These are phyloP conservation scores for Pocillopora damicornis DNA, from an alignment of 64 coral and sea anemone genomes.

Conservation along the genomic window DNA sequence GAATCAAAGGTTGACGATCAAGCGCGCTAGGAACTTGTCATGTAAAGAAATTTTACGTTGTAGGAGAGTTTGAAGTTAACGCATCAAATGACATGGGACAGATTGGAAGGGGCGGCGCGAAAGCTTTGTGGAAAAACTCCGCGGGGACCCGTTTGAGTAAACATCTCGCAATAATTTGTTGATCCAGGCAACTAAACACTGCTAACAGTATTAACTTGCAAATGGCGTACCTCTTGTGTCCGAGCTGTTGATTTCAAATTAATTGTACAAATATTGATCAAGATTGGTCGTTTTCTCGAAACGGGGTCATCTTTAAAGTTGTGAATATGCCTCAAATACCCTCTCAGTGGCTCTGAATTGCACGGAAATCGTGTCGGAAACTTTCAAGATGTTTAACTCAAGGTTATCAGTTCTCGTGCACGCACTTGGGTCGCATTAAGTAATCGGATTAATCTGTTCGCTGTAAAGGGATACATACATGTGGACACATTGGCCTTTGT, in stretches of 20 bases:
- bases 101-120: conserved; percentile 69
- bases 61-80: conserved; percentile 7
- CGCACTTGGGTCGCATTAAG: not conserved
- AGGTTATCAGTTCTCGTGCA: conserved; percentile 9
- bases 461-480: conserved; percentile 31
- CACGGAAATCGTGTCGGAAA: conserved; percentile 36
- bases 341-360: not conserved
- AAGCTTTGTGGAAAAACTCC: conserved; percentile 56
- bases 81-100: conserved; percentile 74
- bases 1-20: not conserved
- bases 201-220: conserved; percentile 67
- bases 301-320: conserved; percentile 16
- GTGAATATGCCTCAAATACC: not conserved
- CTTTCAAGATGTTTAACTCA: conserved; percentile 40
- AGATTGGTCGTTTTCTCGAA: conserved; percentile 34
- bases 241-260: conserved; percentile 72
- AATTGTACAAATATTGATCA: conserved; percentile 93
- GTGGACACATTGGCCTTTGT: not conserved
- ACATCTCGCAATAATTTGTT: conserved; percentile 98
- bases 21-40: conserved; percentile 1
- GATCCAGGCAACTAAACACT: conserved; percentile 58
- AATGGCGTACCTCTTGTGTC: conserved; percentile 57
- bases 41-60: conserved; percentile 22
- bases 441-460: conserved; percentile 37
- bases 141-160: conserved; percentile 76